A percentile compares a stretch with the other conserved stretches of the same genome.
These are phyloP conservation scores for Ictidomys tridecemlineatus DNA, from an alignment of 2,113 vertebrate species.

Conservation along the genomic window DNA sequence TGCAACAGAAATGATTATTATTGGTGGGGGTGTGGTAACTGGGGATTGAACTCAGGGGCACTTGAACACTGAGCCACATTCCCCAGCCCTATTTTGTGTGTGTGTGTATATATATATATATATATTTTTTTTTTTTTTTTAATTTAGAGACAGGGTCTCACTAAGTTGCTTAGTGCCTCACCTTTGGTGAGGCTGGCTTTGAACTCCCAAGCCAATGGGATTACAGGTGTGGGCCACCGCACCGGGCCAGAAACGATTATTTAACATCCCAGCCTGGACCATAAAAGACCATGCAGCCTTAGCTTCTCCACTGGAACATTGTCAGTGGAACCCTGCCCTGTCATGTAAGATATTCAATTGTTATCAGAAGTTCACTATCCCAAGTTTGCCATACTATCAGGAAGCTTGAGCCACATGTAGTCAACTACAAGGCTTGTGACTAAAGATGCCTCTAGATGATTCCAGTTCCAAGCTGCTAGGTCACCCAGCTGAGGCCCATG, in stretches of 20 bases:
- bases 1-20: neutral
- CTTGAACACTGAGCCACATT: no score
- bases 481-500: neutral
- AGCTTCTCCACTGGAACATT: neutral
- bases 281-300: neutral
- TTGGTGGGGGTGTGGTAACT: no score
- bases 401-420: neutral
- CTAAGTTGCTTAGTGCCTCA: no score
- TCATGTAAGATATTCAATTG: neutral
- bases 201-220: no score
- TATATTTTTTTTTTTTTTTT: no score
- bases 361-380: neutral
- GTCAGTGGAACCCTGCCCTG: neutral
- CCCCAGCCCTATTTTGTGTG: no score
- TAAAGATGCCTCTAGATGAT: neutral
- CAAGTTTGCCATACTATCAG: neutral
- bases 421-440: neutral
- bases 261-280: neutral
- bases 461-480: neutral
- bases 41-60: no score
- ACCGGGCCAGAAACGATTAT: no score
- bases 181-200: no score
- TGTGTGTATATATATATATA: no score
- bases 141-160: no score
- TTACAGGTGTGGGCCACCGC: no score